A percentile compares a stretch with the other conserved stretches of the same genome.
These are phyloP conservation scores for Neolamprologus sp. DNA, from an alignment of 2,113 vertebrate genomes.

Conservation along the genomic window DNA sequence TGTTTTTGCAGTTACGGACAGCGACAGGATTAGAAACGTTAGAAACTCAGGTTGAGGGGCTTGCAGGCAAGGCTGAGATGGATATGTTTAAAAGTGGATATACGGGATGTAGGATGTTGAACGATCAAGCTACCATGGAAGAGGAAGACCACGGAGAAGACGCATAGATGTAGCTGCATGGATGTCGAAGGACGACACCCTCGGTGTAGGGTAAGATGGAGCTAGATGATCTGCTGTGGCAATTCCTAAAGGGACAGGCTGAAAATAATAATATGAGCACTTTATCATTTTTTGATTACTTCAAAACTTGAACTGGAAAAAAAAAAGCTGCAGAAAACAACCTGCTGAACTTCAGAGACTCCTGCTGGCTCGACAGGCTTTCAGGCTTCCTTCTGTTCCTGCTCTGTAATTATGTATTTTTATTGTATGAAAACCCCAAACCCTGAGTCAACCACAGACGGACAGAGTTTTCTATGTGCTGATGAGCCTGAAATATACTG, in stretches of 20 bases:
- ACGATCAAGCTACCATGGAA: background rate
- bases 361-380: background rate
- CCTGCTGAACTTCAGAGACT: background rate
- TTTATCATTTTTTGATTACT: background rate
- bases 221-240: background rate
- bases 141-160: background rate
- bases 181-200: background rate
- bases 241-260: background rate
- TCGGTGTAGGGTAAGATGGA: background rate
- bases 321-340: background rate
- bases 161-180: background rate
- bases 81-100: background rate
- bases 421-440: background rate
- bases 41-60: background rate
- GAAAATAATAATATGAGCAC: background rate
- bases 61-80: background rate
- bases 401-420: rapidly evolving
- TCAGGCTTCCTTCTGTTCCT: background rate
- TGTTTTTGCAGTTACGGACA: background rate
- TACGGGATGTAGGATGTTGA: background rate
- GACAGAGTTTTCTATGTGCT: background rate
- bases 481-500: background rate
- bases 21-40: background rate
- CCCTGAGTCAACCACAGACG: background rate
- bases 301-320: background rate